Base-by-base conservation (phyloP, 2,797 vertebrate genomes). In the Saxicola maurus region DNA sequence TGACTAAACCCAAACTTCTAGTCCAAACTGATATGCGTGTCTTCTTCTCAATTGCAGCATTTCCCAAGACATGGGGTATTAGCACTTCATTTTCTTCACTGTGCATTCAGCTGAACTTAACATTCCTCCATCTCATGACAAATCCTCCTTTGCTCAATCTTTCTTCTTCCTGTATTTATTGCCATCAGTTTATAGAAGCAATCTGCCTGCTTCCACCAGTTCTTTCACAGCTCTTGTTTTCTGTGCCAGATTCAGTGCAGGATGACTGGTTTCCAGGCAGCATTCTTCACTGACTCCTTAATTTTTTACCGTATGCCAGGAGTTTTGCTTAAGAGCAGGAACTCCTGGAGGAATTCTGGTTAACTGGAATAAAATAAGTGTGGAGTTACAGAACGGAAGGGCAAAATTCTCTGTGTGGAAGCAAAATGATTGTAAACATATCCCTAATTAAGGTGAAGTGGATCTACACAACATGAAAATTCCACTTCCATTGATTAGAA, bases 401-500 rank as follows among this genome's bases (percentile, higher is more conserved):
- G 9, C 52, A 85, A 85, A 82, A 30, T 35, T 25, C 1, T 76
- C 11, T 67, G 2, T 4, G 10, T 31, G 9, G 35, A 91, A 71
- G 12, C 17, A 48, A 77, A 80, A 85, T n/a, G 2, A 49, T 20
- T 40, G 17, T 9, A 43, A 48, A 79, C 46, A 43, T 49, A 84
- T 27, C 3, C 5, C 4, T 10, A 3, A 55, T 65, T 49, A 80
- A 55, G 20, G 31, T 20, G 55, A 17, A 11, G 9, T 0, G 0
- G 5, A 55, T 48, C n/a, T 55, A 40, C 14, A 27, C 0, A 1
- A 45, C 20, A 4, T 25, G 17, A 19, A 1, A 1, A 3, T 49
- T 86, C 7, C 18, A 57, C 68, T 75, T 74, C 59, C 13, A 52
- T 52, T 62, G 13, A 31, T 73, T 7, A 42, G 17, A 79, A 56